Evolutionary conservation across 2,797 vertebrate species (phyloP), one percentile per base, ranked within the genome.

Genomic region (Urocyon cinereoargenteus): DNA sequence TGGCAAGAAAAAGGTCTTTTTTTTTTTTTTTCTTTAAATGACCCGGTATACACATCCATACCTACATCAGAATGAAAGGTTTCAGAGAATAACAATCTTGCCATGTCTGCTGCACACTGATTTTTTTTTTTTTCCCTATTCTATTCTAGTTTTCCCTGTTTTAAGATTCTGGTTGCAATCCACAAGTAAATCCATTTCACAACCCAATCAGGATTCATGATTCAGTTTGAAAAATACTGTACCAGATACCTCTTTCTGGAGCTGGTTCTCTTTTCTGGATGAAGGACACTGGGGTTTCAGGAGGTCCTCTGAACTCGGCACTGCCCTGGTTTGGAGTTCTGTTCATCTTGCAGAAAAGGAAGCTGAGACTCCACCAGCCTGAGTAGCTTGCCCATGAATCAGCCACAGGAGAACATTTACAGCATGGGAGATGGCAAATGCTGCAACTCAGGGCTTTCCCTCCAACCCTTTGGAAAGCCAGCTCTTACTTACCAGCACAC

Each of bases 121-220:
- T 21, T 70, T 61, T 72, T 86, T 22, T 31, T 45, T 28, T 26
- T 4, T 31, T 21, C 28, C 62, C 40, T 77, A 21, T 83, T 79
- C 68, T 72, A 5, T 21, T 82, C 36, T 72, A 31, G 40, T 62
- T 28, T 84, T 96, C 83, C 55, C n/a, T 84, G 15, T 61, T 66
- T 34, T 49, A 62, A 90, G 94, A 16, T 73, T 68, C 83, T 97
- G 28, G 28, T 90, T 88, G 55, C 59, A 93, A 61, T 6, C 68
- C 68, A 86, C 75, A 90, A 89, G 85, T 81, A 81, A 87, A 53
- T 73, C 34, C 3, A 88, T 91, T 96, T 96, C 53, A 90, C 34
- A 85, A 77, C 26, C 51, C 78, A 36, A 49, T 82, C 82, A 77
- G 62, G 90, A 95, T 31, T 83, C 77, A 59, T 51, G 31, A 85